Conservation (phyloP, 2,113 vertebrate species). For the Bufo gargarizans region DNA sequence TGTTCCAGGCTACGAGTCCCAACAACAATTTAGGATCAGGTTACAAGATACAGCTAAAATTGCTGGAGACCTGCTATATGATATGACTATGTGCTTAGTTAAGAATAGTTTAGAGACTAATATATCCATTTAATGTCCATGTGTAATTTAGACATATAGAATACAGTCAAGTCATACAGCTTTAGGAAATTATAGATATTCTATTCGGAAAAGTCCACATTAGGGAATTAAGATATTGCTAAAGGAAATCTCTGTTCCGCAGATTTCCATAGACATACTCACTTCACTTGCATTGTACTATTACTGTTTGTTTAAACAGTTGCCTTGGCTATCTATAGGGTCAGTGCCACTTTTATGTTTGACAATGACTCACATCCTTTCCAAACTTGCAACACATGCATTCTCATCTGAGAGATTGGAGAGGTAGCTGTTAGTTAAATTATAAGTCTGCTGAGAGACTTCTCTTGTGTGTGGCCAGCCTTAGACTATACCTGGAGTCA, state of each 20-base stretch:
- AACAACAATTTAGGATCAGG: conserved; percentile 74
- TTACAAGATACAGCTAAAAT: conserved; percentile 88
- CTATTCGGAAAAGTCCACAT: neutral
- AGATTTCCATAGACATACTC: neutral
- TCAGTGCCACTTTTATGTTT: too few species aligned
- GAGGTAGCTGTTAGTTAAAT: too few species aligned
- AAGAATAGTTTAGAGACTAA: conserved; percentile 67
- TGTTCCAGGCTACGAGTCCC: conserved; percentile 71
- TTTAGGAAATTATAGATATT: neutral
- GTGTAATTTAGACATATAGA: neutral
- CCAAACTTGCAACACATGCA: too few species aligned
- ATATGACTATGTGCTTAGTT: conserved; percentile 85
- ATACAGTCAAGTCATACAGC: neutral
- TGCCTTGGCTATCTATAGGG: too few species aligned
- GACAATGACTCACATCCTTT: too few species aligned
- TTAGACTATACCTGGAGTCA: too few species aligned
- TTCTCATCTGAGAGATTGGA: too few species aligned
- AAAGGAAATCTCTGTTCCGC: neutral
- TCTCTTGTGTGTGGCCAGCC: too few species aligned
- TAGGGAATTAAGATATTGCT: neutral
- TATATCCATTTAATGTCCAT: conserved; percentile 67
- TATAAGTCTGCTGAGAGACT: too few species aligned
- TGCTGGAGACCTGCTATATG: conserved; percentile 83
- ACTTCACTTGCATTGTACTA: neutral
- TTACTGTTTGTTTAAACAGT: neutral